phyloP scores from a whole-genome alignment of 2,113 vertebrate species.

The Apaloderma vittatum region DNA sequence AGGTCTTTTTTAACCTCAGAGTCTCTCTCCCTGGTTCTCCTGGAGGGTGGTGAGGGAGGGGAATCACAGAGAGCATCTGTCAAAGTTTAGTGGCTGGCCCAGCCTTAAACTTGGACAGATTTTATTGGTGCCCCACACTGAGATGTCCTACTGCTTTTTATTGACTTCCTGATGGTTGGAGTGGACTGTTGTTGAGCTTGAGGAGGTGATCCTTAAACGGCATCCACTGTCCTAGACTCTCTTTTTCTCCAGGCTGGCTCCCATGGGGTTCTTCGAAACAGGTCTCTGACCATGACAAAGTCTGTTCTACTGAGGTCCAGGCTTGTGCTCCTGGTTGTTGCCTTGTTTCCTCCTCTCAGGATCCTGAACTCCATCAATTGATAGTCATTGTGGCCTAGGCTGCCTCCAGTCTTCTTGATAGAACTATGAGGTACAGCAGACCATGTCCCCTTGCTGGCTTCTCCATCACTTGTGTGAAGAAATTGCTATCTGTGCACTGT shows the following conservation, averaged over 20 bases:
- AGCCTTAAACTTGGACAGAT: no score
- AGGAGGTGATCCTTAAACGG: not conserved
- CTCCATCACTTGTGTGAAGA: not conserved
- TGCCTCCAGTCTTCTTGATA: not conserved
- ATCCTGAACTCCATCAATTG: not conserved
- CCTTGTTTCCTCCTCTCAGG: not conserved
- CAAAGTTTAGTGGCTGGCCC: no score
- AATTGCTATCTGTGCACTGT: not conserved
- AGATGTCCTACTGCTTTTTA: not conserved
- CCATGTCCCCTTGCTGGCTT: not conserved
- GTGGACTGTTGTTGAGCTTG: not conserved
- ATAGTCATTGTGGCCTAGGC: not conserved
- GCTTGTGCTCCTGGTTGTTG: not conserved
- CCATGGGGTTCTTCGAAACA: not conserved
- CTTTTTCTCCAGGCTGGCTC: fast-evolving
- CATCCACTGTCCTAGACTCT: fast-evolving
- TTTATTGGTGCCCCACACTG: no score
- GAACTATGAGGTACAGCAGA: not conserved
- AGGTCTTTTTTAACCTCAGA: no score
- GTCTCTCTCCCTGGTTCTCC: no score
- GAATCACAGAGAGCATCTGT: no score
- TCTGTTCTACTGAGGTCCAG: not conserved
- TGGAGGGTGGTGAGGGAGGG: no score
- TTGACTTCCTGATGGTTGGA: not conserved
- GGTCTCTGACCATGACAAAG: not conserved